These are phyloP conservation scores for Leistus spinibarbis DNA, from an alignment of 2,888 invertebrate species.

Conservation along the genomic window DNA sequence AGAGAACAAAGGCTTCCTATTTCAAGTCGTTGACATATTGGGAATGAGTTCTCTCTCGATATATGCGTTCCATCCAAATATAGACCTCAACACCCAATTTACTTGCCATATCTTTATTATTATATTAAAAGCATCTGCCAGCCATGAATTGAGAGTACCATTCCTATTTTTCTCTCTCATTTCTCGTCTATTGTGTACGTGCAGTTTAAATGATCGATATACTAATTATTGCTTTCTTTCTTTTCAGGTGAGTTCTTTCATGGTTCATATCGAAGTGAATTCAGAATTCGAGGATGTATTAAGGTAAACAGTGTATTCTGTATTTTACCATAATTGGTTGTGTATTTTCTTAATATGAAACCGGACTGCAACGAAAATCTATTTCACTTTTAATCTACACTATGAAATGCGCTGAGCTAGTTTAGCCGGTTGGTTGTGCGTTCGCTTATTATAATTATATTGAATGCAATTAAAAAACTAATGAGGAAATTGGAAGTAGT, in stretches of 20 bases:
- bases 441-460: no score
- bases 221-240: not conserved
- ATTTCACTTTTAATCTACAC: no score
- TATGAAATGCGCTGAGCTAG: no score
- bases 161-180: not conserved
- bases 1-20: slow-evolving; percentile 29
- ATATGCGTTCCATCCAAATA: slow-evolving; percentile 18
- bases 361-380: no score
- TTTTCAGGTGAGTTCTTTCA: not conserved
- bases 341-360: no score
- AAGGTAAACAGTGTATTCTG: not conserved
- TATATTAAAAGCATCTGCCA: slow-evolving; percentile 13
- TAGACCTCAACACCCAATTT: slow-evolving; percentile 15
- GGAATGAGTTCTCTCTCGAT: slow-evolving; percentile 22
- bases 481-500: no score
- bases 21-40: slow-evolving; percentile 32
- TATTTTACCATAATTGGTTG: no score
- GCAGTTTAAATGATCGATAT: not conserved
- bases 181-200: not conserved
- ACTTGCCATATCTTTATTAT: slow-evolving; percentile 8
- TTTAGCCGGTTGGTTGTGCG: no score
- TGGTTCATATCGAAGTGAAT: not conserved
- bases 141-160: slow-evolving; percentile 1
- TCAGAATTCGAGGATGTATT: not conserved
- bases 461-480: no score